A percentile compares a stretch with the other conserved stretches of the same genome.
These are phyloP conservation scores for Syngnathus typhle DNA, from an alignment of 2,113 vertebrate species.

Conservation along the genomic window DNA sequence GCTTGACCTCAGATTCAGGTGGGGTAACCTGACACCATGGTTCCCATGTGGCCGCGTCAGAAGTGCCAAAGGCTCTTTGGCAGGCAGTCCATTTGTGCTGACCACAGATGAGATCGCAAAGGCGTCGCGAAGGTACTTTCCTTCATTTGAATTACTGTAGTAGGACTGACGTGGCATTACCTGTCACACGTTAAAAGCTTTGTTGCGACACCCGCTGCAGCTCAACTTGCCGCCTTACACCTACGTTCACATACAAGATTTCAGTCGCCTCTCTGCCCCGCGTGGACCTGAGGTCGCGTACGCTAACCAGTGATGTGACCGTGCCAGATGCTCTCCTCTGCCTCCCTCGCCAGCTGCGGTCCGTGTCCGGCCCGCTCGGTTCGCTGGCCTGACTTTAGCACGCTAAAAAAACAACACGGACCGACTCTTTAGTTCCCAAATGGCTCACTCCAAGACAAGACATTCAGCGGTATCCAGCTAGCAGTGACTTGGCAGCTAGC, in stretches of 20 bases:
- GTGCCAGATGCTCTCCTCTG: slow-evolving; percentile 56
- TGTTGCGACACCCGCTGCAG: background rate
- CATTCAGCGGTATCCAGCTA: background rate
- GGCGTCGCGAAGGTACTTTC: background rate
- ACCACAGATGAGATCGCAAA: too few relatives aligned
- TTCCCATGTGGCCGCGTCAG: background rate
- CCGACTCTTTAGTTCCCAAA: slow-evolving; percentile 16
- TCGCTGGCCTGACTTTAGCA: slow-evolving; percentile 3
- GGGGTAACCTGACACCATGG: too few relatives aligned
- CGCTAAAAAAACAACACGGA: slow-evolving; percentile 17
- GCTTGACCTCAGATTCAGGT: background rate
- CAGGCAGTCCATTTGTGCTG: background rate
- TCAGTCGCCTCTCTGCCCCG: slow-evolving; percentile 2
- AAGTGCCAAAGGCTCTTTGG: slow-evolving; percentile 5
- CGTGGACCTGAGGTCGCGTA: slow-evolving; percentile 37
- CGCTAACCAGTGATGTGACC: slow-evolving; percentile 51
- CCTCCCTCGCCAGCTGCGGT: slow-evolving; percentile 60
- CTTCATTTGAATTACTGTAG: background rate
- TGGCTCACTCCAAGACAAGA: background rate
- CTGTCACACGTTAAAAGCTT: background rate
- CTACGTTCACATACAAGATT: too few relatives aligned
- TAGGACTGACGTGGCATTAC: background rate
- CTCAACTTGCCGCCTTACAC: too few relatives aligned
- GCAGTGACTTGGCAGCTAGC: too few relatives aligned
- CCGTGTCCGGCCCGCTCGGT: slow-evolving; percentile 9